Percentiles rank a stretch among this genome's conserved stretches.
phyloP scores from a whole-genome alignment of 2,888 invertebrate species.

The Meta bourneti region DNA sequence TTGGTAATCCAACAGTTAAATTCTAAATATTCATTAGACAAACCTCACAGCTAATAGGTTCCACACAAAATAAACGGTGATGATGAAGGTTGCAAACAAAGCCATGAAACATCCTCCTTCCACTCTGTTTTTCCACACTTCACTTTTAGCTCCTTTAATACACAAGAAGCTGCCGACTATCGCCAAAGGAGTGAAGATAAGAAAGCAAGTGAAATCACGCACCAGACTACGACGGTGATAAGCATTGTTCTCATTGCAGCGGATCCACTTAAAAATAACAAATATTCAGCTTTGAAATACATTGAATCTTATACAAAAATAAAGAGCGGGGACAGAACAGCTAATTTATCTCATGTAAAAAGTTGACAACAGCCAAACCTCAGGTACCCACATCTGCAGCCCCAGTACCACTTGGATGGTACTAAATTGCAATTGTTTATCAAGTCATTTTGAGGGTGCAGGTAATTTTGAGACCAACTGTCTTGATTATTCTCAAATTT shows the following conservation, averaged over 20 bases:
- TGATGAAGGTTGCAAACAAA: slow-evolving; percentile 53
- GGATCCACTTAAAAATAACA: slow-evolving; percentile 83
- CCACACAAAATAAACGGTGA: slow-evolving; percentile 50
- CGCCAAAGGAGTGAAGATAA: slow-evolving; percentile 84
- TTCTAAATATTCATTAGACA: background rate
- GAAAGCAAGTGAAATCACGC: slow-evolving; percentile 84
- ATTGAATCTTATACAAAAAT: too few species aligned
- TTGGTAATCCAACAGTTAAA: background rate
- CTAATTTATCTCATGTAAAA: too few species aligned
- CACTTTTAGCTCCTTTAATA: slow-evolving; percentile 81
- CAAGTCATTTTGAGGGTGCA: too few species aligned
- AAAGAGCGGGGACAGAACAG: too few species aligned
- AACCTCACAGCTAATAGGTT: slow-evolving; percentile 56
- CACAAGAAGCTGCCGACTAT: slow-evolving; percentile 83
- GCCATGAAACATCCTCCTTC: slow-evolving; percentile 68
- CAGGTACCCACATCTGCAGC: too few species aligned
- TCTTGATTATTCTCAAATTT: too few species aligned
- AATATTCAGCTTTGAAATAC: too few species aligned
- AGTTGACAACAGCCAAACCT: too few species aligned
- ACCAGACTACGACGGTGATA: slow-evolving; percentile 82
- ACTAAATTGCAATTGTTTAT: too few species aligned
- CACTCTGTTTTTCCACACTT: slow-evolving; percentile 37
- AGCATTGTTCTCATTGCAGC: slow-evolving; percentile 80
- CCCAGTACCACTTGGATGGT: too few species aligned
- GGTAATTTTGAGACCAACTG: too few species aligned